Conservation (phyloP, 2,113 vertebrate genomes). For the Pungitius pungitius region DNA sequence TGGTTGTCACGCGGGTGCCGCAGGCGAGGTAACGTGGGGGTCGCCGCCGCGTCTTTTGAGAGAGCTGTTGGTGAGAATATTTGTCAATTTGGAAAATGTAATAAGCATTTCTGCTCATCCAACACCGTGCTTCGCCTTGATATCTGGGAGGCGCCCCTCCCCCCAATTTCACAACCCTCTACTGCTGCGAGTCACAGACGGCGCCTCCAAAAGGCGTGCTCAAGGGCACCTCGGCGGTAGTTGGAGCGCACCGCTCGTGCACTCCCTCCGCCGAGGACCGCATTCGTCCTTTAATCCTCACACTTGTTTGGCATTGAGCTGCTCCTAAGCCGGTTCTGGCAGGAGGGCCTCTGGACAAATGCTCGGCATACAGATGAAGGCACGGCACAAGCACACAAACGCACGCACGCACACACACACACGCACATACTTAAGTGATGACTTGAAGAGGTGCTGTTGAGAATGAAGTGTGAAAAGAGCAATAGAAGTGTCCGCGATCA, state of each 20-base stretch:
- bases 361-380: slow-evolving; percentile 73
- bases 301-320: slow-evolving; percentile 77
- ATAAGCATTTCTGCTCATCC: neutral
- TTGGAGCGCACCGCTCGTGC: slow-evolving; percentile 48
- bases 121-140: neutral
- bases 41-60: slow-evolving; percentile 11
- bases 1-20: slow-evolving; percentile 33
- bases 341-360: slow-evolving; percentile 67
- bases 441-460: slow-evolving; percentile 58
- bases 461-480: slow-evolving; percentile 51
- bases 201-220: slow-evolving; percentile 48
- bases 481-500: slow-evolving; percentile 34
- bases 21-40: slow-evolving; percentile 21
- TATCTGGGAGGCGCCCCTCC: slow-evolving; percentile 20
- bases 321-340: slow-evolving; percentile 67
- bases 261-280: slow-evolving; percentile 50
- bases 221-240: slow-evolving; percentile 61
- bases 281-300: slow-evolving; percentile 71
- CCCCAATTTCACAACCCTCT: slow-evolving; percentile 28
- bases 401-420: neutral
- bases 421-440: slow-evolving; percentile 24
- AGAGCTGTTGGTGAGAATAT: slow-evolving; percentile 1
- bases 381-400: slow-evolving; percentile 30
- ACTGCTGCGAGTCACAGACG: neutral
- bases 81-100: slow-evolving; percentile 6